Base-by-base conservation (phyloP, 2,113 vertebrate genomes). In the Apaloderma vittatum region DNA sequence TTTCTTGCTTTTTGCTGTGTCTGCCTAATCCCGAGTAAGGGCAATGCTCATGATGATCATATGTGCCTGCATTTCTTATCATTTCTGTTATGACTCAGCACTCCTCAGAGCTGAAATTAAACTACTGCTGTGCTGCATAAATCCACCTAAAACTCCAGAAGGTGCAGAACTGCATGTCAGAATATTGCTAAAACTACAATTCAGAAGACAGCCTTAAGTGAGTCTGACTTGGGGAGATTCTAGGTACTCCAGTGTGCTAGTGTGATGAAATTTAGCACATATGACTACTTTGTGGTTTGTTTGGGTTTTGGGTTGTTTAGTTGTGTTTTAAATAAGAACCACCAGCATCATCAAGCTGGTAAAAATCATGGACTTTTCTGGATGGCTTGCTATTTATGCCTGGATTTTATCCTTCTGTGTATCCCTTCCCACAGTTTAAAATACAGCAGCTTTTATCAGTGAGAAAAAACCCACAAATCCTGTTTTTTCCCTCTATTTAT, bases 51-150 rank as follows among this genome's bases (percentile, higher is more conserved):
- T 5, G 1, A 80, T 81, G 12, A 59, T 24, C 1, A 0, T 30
- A 59, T 59, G 19, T 49, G 46, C 72, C 29, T 40, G 12, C 9
- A 54, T 12, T 84, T 62, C 52, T 62, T 36, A 49, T 16, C 2
- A 61, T 29, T 59, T 68, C 21, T 94, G 21, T 48, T 71, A 74
- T 85, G 82, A 90, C 55, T 94, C 81, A 91, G 87, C 87, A 61
- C 12, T 82, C 36, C 48, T 40, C 59, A 34, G 45, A 91, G 67
- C 52, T 72, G 79, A 93, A 91, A 72, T 83, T 86, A 79, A 83
- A 62, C 85, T 63, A 72, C 67, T 58, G 8, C 48, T 58, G 34
- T 4, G 7, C 23, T 40, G 27, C 43, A 88, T 73, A 73, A 77
- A 90, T 76, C 5, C 40, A 80, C 24, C 37, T 43, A 54, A 40